Percentiles rank a stretch among this genome's conserved stretches.
phyloP scores from a whole-genome alignment of 2,797 vertebrate species.

The Sebastes jordani region DNA sequence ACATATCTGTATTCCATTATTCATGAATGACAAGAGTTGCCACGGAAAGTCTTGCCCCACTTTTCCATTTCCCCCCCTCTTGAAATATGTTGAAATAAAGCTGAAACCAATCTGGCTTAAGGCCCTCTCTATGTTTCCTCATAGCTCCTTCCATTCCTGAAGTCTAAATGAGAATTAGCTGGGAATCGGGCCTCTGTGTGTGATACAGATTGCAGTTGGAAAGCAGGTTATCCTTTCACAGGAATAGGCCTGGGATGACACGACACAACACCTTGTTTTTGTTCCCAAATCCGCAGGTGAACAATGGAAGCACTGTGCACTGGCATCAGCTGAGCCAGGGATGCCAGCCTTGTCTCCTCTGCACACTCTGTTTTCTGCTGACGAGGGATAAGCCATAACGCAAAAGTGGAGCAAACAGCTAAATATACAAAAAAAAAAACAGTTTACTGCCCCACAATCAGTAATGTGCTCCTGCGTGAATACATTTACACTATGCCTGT shows the following conservation, averaged over 20 bases:
- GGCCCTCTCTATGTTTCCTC: conserved; percentile 14
- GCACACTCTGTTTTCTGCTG: conserved; percentile 40
- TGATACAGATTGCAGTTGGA: conserved; percentile 28
- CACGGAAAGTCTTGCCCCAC: conserved; percentile 46
- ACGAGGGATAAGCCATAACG: conserved; percentile 23
- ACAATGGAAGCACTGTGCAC: conserved; percentile 38
- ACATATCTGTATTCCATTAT: conserved; percentile 57
- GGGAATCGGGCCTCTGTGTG: conserved; percentile 31
- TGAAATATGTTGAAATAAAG: conserved; percentile 25
- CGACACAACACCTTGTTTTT: conserved; percentile 45
- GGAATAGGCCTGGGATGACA: conserved; percentile 36
- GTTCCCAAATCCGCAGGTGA: conserved; percentile 55
- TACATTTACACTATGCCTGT: background rate
- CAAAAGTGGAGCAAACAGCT: conserved; percentile 50
- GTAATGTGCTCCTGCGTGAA: background rate
- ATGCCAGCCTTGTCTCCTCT: conserved; percentile 33
- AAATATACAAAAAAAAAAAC: conserved; percentile 39
- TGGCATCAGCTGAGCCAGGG: conserved; percentile 24
- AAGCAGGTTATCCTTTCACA: conserved; percentile 51
- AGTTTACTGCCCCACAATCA: conserved; percentile 12
- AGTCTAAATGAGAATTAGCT: conserved; percentile 45
- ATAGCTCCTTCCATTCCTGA: conserved; percentile 1
- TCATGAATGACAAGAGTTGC: conserved; percentile 51
- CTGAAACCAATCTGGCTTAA: conserved; percentile 51
- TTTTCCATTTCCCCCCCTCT: conserved; percentile 13